Base-by-base conservation (phyloP, 1,140 invertebrate genomes). In the Lanistes nyassanus region DNA sequence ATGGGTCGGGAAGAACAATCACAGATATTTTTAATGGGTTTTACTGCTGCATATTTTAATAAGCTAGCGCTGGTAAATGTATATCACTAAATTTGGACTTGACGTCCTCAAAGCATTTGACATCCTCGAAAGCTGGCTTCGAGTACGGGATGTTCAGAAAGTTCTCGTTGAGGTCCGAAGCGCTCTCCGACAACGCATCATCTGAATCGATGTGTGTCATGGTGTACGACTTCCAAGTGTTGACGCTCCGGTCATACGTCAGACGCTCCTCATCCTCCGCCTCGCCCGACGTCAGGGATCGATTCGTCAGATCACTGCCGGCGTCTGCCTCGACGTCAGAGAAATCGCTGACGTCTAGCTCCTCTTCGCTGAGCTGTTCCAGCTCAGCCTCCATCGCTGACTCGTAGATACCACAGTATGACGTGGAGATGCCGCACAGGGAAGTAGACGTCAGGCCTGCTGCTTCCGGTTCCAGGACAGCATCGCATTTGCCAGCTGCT, bases 81-180 rank as follows among this genome's bases (percentile, higher is more conserved):
- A 66, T 23, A n/a, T 36, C 21, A 37, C 56, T n/a, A 13, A 56
- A 31, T 34, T 31, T 23, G 19, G 29, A 72, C 29, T 37, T 56
- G 51, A 70, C 26, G 23, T 70, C 68, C 37, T 70, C 68, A 70
- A 55, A 70, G 31, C 58, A 47, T 23, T 60, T 64, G 37, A 76
- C 68, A 47, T 76, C 67, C 34, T 76, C 74, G 37, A 69, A 76
- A 37, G 58, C 75, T 21, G 75, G 67, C 23, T 76, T 70, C 9
- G 68, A 53, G n/a, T 55, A 70, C 2, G 42, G 9, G 16, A 29
- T 73, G 31, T 79, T 75, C 2, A 75, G 29, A 42, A 71, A 58
- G 51, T 77, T 76, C 31, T 79, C 78, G 53, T 76, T 76, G 7
- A 76, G 68, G 42, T 79, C 78, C 13, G 76, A 76, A 6, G 70